Conservation (phyloP, 2,888 invertebrate genomes). For the Arenicola marina region DNA sequence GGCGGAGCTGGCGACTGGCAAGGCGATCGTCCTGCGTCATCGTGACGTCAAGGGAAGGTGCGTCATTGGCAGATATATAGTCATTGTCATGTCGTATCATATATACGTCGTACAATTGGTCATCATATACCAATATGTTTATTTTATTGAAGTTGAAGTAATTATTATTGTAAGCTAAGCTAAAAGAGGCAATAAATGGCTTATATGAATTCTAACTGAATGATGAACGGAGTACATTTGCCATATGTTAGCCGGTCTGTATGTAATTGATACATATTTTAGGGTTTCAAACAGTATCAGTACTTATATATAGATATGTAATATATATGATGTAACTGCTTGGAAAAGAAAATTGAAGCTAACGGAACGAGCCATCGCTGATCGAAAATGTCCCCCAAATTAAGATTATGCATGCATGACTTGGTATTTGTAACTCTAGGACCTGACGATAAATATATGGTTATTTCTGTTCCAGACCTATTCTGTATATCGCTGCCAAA, state of each 20-base stretch:
- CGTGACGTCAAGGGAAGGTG: constrained; percentile 71
- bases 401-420: too few relatives aligned
- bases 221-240: too few relatives aligned
- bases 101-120: not conserved
- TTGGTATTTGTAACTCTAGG: too few relatives aligned
- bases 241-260: too few relatives aligned
- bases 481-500: constrained; percentile 78
- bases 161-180: too few relatives aligned
- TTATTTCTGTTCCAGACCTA: constrained; percentile 65
- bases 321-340: not conserved
- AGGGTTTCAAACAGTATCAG: too few relatives aligned
- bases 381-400: too few relatives aligned
- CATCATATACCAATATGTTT: not conserved
- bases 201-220: too few relatives aligned
- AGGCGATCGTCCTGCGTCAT: constrained; percentile 74
- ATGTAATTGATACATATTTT: too few relatives aligned
- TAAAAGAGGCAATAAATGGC: too few relatives aligned
- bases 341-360: not conserved
- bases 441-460: not conserved
- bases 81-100: not conserved
- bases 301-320: not conserved
- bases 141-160: too few relatives aligned
- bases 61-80: not conserved
- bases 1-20: constrained; percentile 67
- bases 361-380: not conserved